A percentile compares a stretch with the other conserved stretches of the same genome.
Evolutionary conservation across 23 tunicate species (phyloP).

Genomic region (Corella eumyota): DNA sequence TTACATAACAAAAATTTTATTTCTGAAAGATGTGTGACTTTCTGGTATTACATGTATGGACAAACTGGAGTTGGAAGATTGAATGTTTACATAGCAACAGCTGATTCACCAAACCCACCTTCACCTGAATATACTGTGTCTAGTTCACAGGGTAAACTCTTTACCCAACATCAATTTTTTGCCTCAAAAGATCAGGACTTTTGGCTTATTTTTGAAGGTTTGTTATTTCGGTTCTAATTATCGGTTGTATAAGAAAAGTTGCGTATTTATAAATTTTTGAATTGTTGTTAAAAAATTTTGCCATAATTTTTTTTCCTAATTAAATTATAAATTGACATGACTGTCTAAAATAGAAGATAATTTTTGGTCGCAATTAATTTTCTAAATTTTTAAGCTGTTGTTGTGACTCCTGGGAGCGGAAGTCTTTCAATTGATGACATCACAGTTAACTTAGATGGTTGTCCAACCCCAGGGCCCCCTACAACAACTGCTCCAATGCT

Average conservation of each 20-base stretch:
- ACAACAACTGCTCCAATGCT: slow-evolving; percentile 70
- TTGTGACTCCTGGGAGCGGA: slow-evolving; percentile 20
- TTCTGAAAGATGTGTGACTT: slow-evolving; percentile 61
- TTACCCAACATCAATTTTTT: slow-evolving; percentile 21
- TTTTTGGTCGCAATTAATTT: too few species aligned
- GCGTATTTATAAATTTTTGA: too few species aligned
- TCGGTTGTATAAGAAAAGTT: too few species aligned
- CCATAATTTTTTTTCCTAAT: too few species aligned
- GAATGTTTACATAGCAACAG: slow-evolving; percentile 32
- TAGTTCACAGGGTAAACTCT: slow-evolving; percentile 58
- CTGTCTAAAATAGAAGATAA: too few species aligned
- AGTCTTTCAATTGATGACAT: slow-evolving; percentile 73
- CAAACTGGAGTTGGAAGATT: slow-evolving; percentile 55
- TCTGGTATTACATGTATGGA: slow-evolving; percentile 93
- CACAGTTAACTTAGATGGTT: slow-evolving; percentile 37
- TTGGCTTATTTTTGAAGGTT: slow-evolving; percentile 88
- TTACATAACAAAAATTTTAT: too few species aligned
- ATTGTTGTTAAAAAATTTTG: too few species aligned
- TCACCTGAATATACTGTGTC: slow-evolving; percentile 23
- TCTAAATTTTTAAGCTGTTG: too few species aligned
- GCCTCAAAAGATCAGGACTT: slow-evolving; percentile 23
- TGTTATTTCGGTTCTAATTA: too few species aligned
- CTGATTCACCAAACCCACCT: slow-evolving; percentile 13
- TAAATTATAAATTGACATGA: too few species aligned
- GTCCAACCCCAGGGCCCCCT: slow-evolving; percentile 59